Evolutionary conservation across 2,888 invertebrate genomes (phyloP), one percentile per base, ranked within the genome.

Genomic region (Drosophila picticornis): DNA sequence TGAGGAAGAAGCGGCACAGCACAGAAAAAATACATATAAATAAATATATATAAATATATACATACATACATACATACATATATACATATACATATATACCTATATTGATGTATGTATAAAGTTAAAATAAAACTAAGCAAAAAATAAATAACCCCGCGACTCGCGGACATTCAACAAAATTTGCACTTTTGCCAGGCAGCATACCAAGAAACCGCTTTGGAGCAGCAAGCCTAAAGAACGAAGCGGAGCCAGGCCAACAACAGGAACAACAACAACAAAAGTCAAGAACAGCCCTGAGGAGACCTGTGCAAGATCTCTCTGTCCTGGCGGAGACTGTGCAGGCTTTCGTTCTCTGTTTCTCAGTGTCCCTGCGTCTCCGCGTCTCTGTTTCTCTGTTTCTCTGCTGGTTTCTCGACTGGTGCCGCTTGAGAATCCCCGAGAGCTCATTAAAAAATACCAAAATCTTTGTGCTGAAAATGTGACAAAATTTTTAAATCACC

Each of bases 401-500:
- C 53, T 16, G 16, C 38, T 70, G 79, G 31, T 32, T 38, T 10
- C 25, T 34, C 53, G 22, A 22, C 38, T 70, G 79, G 70, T 79
- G 77, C 75, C 72, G 77, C 77, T 19, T 63, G 63, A 88, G 88
- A 80, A 86, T 84, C 80, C 82, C 79, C 84, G 84, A 84, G 84
- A 89, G 91, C 91, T 91, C 91, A 91, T 91, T 91, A 91, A 92
- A 91, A 92, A 92, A 92, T 92, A 91, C 91, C 92, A 91, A 92
- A 91, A 91, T 91, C 90, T 84, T 83, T 83, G 90, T 88, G 90
- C 91, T 89, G 91, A 92, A 91, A 92, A 91, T 92, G 91, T 92
- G 91, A 92, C 91, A 92, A 92, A 92, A 92, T 92, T 92, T 92
- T 91, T 88, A 91, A 91, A 92, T 92, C 91, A 91, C 90, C 90